phyloP scores from a whole-genome alignment of 2,797 vertebrate genomes.

The Catostomus latipinnis region DNA sequence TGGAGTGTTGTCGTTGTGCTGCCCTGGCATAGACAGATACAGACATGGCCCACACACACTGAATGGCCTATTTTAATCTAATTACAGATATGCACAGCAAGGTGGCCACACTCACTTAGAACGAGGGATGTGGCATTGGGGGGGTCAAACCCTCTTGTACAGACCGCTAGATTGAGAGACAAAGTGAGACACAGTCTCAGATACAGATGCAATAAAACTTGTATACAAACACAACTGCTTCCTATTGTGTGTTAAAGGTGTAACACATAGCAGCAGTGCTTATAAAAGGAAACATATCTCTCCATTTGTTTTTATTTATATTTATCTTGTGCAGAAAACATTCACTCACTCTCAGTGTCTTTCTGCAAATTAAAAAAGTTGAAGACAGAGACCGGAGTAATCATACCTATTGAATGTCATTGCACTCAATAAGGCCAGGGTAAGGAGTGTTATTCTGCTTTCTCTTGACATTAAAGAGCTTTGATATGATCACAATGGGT shows the following conservation, averaged over 20 bases:
- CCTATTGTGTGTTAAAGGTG: too few relatives aligned
- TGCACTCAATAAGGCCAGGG: constrained; percentile 25
- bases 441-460: constrained; percentile 68
- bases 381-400: constrained; percentile 32
- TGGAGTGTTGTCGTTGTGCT: constrained; percentile 6
- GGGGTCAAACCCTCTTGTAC: background rate
- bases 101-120: constrained; percentile 59
- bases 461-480: constrained; percentile 53
- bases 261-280: background rate
- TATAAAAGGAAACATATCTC: background rate
- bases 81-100: constrained; percentile 71
- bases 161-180: background rate
- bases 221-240: background rate
- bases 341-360: background rate
- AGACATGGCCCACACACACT: constrained; percentile 13
- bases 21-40: background rate
- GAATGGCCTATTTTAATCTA: constrained; percentile 67
- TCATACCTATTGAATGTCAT: constrained; percentile 19
- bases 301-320: background rate
- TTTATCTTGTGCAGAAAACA: background rate
- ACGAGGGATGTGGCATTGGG: constrained; percentile 18
- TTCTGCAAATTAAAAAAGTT: background rate
- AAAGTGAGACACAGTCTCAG: constrained; percentile 1
- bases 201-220: background rate
- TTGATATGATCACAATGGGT: constrained; percentile 64